Base-by-base conservation (phyloP, 2,888 invertebrate species). In the Leptopilina syphax region DNA sequence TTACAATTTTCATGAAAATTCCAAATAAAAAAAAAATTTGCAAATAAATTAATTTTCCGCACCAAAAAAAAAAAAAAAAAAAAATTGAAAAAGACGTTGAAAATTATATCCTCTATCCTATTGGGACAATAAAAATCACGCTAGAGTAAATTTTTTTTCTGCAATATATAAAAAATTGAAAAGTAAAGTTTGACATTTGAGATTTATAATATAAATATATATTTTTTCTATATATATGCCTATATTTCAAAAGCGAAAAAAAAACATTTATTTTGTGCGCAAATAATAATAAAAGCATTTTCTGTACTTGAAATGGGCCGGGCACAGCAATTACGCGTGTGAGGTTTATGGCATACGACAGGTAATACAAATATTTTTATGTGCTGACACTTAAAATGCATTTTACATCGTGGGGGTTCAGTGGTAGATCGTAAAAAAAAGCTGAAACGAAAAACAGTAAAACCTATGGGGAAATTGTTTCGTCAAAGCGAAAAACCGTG, bases 301-400 rank as follows among this genome's bases (percentile, higher is more conserved):
- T 10, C 41, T n/a, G 13, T 73, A 34, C 57, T 73, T 73, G 18
- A 54, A 73, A 73, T 73, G 41, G 57, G 73, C 10, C 41, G 34
- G 44, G 57, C 34, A 4, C n/a, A 34, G 73, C 57, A 73, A 73
- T 73, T 57, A 73, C 57, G 34, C 57, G 57, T 57, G 34, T 73
- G 57, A 57, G 57, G 57, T 73, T 73, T 60, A 73, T 60, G 18
- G 73, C 34, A 34, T 73, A 73, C 73, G 57, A 73, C 73, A 73
- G 73, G 34, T 60, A 73, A 57, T 41, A 57, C 73, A 73, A 73
- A 73, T 73, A 57, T 73, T 73, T 73, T 73, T 57, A 73, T 73
- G 73, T 57, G 73, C 57, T 73, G 73, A 73, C 41, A 57, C 73
- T 73, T 73, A 73, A 73, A 73, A 54, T 54, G 18, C n/a, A n/a